phyloP scores from a whole-genome alignment of 1,140 invertebrate genomes.

The Lordiphosa stackelbergi region DNA sequence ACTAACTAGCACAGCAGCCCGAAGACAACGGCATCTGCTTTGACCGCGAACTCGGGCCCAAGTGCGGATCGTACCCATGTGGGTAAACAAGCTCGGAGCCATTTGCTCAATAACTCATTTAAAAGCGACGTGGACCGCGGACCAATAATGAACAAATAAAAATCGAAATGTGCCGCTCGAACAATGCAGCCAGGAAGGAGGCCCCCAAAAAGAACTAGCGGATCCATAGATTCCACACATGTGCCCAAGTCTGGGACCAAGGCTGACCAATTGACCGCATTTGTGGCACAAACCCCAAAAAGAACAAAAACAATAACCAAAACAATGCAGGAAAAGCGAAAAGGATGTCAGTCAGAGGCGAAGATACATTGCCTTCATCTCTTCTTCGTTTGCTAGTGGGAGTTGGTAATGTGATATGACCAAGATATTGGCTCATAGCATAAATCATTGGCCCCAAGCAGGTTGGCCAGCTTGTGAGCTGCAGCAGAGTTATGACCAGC shows the following conservation, averaged over 20 bases:
- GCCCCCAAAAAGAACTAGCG: constrained; percentile 42
- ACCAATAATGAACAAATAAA: constrained; percentile 72
- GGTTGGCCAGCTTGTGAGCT: constrained; percentile 25
- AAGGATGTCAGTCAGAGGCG: constrained; percentile 72
- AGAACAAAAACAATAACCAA: constrained; percentile 19
- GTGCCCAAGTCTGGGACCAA: constrained; percentile 14
- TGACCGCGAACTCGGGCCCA: constrained; percentile 30
- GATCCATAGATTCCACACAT: constrained; percentile 40
- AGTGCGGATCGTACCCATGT: constrained; percentile 33
- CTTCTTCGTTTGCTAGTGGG: constrained; percentile 43
- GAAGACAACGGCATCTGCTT: constrained; percentile 33
- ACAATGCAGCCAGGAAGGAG: constrained; percentile 44
- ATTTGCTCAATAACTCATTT: constrained; percentile 73
- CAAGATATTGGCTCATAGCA: constrained; percentile 58
- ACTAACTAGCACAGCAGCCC: constrained; percentile 42
- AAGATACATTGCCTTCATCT: constrained; percentile 61
- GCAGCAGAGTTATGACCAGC: constrained; percentile 44
- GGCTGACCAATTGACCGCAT: constrained; percentile 71
- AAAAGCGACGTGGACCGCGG: constrained; percentile 59
- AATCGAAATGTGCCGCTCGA: constrained; percentile 66
- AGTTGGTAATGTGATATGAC: constrained; percentile 66
- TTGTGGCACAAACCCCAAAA: constrained; percentile 31
- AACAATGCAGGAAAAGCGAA: constrained; percentile 68
- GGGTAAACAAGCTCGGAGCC: constrained; percentile 56
- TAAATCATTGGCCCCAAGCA: constrained; percentile 55